phyloP scores from a whole-genome alignment of 1,140 invertebrate genomes.

The Nasonia vitripennis region DNA sequence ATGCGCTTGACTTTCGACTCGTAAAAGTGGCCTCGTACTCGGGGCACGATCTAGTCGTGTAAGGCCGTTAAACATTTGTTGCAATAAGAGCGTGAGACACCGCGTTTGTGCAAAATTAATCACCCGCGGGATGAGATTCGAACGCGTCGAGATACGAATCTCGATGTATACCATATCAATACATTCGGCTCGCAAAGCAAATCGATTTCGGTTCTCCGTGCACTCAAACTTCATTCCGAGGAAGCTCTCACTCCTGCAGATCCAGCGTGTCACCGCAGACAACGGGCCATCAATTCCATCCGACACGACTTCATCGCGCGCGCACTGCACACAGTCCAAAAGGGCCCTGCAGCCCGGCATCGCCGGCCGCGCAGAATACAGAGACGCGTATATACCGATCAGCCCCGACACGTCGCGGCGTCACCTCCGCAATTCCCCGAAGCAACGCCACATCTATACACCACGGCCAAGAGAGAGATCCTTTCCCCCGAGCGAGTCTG shows the following conservation, averaged over 20 bases:
- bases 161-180: too few species aligned
- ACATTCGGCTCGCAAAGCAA: background rate
- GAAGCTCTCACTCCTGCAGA: background rate
- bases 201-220: background rate
- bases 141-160: too few species aligned
- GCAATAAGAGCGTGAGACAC: too few species aligned
- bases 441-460: background rate
- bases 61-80: too few species aligned
- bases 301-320: background rate
- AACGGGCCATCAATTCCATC: background rate
- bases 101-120: too few species aligned
- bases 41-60: too few species aligned
- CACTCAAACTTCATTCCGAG: background rate
- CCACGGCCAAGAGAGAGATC: background rate
- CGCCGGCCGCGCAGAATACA: background rate
- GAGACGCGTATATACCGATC: background rate
- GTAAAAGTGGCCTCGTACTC: background rate
- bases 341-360: background rate
- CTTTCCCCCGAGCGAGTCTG: slow-evolving; percentile 51
- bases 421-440: background rate
- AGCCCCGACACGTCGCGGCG: background rate
- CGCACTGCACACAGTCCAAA: background rate
- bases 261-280: background rate
- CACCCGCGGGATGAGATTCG: too few species aligned
- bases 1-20: background rate